Percentiles rank a stretch among this genome's conserved stretches.
These are phyloP conservation scores for Asobara japonica DNA, from an alignment of 1,140 invertebrate species.

Conservation along the genomic window DNA sequence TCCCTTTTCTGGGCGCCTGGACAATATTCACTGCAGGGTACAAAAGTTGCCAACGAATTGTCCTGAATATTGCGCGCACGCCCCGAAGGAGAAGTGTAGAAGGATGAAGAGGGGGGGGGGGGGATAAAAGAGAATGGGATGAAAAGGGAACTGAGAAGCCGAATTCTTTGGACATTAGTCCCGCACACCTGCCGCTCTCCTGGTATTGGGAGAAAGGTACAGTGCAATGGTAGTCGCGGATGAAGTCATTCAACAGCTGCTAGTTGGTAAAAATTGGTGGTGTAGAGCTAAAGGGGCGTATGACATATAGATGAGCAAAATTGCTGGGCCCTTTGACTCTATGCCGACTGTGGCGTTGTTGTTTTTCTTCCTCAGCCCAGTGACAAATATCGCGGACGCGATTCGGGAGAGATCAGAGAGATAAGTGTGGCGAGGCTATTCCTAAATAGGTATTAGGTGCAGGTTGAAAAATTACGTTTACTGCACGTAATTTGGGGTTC, in stretches of 20 bases:
- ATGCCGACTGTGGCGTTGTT: too few relatives aligned
- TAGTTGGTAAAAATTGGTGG: background rate
- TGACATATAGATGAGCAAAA: background rate
- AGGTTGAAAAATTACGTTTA: too few relatives aligned
- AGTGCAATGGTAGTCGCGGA: too few relatives aligned
- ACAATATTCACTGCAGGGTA: constrained; percentile 2
- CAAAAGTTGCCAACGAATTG: background rate
- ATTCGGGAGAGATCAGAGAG: too few relatives aligned
- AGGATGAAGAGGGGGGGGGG: constrained; percentile 29
- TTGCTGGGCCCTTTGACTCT: too few relatives aligned
- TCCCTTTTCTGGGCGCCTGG: background rate
- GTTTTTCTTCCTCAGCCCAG: background rate
- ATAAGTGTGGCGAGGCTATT: too few relatives aligned
- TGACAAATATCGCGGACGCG: background rate
- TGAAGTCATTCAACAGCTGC: constrained; percentile 11
- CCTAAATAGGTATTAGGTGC: too few relatives aligned
- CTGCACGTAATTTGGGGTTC: too few relatives aligned
- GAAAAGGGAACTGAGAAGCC: background rate
- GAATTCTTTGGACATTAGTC: constrained; percentile 9
- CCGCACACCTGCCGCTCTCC: constrained; percentile 4
- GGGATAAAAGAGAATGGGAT: constrained; percentile 29
- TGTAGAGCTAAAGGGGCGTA: background rate
- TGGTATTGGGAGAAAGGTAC: background rate
- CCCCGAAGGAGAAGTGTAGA: constrained; percentile 33
- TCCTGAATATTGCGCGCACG: constrained; percentile 2